Base-by-base conservation (phyloP, 2,888 invertebrate genomes). In the Cheilosia urbana region DNA sequence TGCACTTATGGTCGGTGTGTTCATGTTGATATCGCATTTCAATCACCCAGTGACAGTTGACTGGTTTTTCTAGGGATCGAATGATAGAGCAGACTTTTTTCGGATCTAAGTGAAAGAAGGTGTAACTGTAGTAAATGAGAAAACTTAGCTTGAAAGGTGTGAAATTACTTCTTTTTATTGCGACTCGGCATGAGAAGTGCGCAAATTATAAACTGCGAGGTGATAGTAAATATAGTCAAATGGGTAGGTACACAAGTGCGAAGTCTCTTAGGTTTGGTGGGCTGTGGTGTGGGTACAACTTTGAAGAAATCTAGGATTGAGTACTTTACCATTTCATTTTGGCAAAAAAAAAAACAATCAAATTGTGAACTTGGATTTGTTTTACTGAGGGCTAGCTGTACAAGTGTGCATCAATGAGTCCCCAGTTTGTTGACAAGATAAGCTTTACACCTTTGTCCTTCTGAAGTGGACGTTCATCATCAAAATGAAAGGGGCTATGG, bases 41-140 rank as follows among this genome's bases (percentile, higher is more conserved):
- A 47, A 5, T 65, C 47, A 53, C 63, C 63, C 73, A 73, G 45
- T 73, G 73, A 73, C 63, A 73, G 45, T 19, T 73, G 53, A 55
- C 53, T 45, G 73, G 63, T 63, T 73, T 63, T 63, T 24, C 55
- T 55, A 45, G 34, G 4, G 53, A 63, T 55, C 53, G 45, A 34
- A 53, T 60, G 58, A 7, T 49, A 47, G 15, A 6, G 51, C 13
- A 45, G 19, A 4, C 34, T 21, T 40, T 9, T 11, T 15, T 62
- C 51, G 11, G 24, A 62, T 72, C 62, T 72, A 9, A 53, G 62
- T 72, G 72, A 58, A 37, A n/a, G 30, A 47, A 45, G 57, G 69
- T 58, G 62, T 53, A 72, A 53, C 62, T 42, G 62, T 34, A 62
- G 62, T 42, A 62, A 72, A 71, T 71, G 51, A 37, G 60, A 72